These are phyloP conservation scores for Sebastes kiyomatsui DNA, from an alignment of 2,797 vertebrate genomes.

Conservation along the genomic window DNA sequence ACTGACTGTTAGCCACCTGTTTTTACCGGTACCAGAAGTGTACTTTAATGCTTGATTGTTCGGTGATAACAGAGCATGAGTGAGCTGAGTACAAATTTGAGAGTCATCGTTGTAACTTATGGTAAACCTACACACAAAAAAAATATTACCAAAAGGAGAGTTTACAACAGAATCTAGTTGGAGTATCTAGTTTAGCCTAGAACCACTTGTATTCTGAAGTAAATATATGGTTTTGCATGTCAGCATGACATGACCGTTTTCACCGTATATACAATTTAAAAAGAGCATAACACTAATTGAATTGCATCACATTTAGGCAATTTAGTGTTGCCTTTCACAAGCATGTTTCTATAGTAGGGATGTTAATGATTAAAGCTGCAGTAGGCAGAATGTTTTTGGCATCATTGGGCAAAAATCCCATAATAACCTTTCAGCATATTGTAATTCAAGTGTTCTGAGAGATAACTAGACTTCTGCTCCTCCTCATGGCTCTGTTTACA, in stretches of 20 bases:
- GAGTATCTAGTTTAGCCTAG: background rate
- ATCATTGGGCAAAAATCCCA: rapidly evolving
- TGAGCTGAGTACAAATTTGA: background rate
- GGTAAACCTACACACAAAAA: background rate
- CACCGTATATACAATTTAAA: background rate
- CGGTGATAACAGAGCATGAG: background rate
- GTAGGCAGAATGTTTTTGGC: rapidly evolving
- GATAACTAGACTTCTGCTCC: too few species aligned
- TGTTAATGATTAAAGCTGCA: too few species aligned
- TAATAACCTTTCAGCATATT: too few species aligned
- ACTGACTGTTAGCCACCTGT: constrained; percentile 1
- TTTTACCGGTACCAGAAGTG: background rate
- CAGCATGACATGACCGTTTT: background rate
- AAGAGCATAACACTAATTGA: background rate
- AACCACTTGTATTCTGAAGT: background rate
- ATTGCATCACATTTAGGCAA: background rate
- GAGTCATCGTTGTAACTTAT: background rate
- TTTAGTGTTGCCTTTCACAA: background rate
- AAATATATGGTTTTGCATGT: background rate
- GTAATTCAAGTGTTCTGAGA: too few species aligned
- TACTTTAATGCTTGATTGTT: background rate
- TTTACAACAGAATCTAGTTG: background rate
- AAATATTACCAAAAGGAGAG: background rate
- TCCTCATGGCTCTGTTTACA: too few species aligned
- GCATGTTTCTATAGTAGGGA: background rate